Conservation (phyloP, 1,140 invertebrate species). For the Brachionus rotundiformis region DNA sequence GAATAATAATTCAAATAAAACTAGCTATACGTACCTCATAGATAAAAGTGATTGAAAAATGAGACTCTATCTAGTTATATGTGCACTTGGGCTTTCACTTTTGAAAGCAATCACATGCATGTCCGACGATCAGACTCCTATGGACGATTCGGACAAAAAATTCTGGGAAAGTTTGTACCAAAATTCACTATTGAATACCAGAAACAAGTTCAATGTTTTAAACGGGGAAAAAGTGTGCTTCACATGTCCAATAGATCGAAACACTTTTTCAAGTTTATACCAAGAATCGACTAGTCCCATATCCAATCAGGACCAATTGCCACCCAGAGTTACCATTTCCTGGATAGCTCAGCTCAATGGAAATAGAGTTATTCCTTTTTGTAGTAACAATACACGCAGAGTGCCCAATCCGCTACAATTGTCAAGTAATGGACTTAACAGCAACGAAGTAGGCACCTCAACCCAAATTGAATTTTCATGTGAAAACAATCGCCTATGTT, state of each 20-base stretch:
- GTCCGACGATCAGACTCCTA: not conserved
- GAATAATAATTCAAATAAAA: not conserved
- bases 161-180: conserved; percentile 38
- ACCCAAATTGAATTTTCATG: conserved; percentile 39
- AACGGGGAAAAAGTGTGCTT: conserved; percentile 47
- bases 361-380: conserved; percentile 43
- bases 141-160: not conserved
- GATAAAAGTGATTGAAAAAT: not conserved
- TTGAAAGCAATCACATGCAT: not conserved
- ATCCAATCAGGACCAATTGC: not conserved
- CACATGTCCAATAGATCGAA: conserved; percentile 33
- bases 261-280: conserved; percentile 24
- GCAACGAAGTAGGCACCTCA: not conserved
- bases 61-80: not conserved
- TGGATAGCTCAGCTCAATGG: conserved; percentile 28
- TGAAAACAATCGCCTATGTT: conserved; percentile 36
- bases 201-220: conserved; percentile 29
- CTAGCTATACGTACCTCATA: not conserved
- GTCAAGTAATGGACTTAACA: conserved; percentile 22
- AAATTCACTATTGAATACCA: conserved; percentile 20
- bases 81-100: not conserved
- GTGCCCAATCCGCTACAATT: conserved; percentile 5
- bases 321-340: conserved; percentile 17
- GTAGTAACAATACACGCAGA: conserved; percentile 45
- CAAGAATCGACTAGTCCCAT: not conserved